Base-by-base conservation (phyloP, 2,797 vertebrate genomes). In the Myotis pilosus region DNA sequence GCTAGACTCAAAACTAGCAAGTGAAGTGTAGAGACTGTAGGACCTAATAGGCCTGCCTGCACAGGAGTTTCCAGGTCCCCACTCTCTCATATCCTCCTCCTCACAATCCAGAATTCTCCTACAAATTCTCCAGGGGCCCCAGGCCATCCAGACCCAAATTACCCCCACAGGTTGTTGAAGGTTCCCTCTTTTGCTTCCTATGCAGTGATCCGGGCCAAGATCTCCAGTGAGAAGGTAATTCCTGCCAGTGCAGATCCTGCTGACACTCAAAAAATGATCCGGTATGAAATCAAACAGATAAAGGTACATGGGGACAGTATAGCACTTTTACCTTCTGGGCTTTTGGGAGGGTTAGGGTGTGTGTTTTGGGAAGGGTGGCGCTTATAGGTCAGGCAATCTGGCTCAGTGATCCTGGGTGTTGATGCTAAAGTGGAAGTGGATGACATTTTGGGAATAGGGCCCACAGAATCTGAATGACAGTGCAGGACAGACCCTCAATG, bases 231-330 rank as follows among this genome's bases (percentile, higher is more conserved):
- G 98, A 99, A 99, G 98, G 99, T 99, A 96, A 98, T 99, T 98
- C 98, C 99, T 97, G 98, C 98, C 97, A 99, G 98, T 76, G 97
- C 98, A 96, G 98, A 98, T 96, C 98, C 99, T 95, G 98, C 98
- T 71, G 98, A 99, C 74, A 98, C 98, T 96, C 98, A 99, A 98
- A 99, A 99, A 98, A 98, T 99, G 98, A 99, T 99, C 98, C 99
- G 98, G 97, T 99, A 99, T 96, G 99, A 99, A 98, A 99, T 99
- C 98, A 99, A 99, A 98, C 98, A 99, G 98, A 99, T 99, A 97
- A 99, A 99, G 99, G 99, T 99, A 98, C 97, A 97, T 98, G 89
- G 95, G 97, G 96, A 28, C 86, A 94, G 80, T 47, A 51, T 36
- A 78, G 68, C 72, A 89, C 3, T 4, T 86, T 87, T 22, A 82